phyloP scores from a whole-genome alignment of 2,888 invertebrate genomes.

The Tipula helvola region DNA sequence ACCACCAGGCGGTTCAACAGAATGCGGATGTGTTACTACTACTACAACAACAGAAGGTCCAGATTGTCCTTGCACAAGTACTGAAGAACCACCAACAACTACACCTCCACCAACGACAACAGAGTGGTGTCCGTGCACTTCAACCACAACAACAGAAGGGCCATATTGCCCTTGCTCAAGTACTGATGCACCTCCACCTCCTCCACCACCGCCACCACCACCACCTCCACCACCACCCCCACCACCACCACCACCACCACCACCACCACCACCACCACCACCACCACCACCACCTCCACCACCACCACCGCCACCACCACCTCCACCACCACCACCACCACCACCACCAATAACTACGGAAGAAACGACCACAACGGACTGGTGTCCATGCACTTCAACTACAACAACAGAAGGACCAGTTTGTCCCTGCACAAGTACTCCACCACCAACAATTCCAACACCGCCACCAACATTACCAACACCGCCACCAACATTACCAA shows the following conservation, averaged over 20 bases:
- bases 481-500: conserved; percentile 9
- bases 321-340: background rate
- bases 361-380: no score
- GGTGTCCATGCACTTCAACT: background rate
- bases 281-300: no score
- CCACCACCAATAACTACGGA: background rate
- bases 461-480: background rate
- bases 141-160: background rate
- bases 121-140: background rate
- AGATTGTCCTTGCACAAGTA: no score
- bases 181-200: no score
- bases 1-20: background rate
- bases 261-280: no score
- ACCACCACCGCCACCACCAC: no score
- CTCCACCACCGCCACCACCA: no score
- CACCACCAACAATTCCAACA: background rate
- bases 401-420: background rate
- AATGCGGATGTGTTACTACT: no score
- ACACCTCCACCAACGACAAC: background rate
- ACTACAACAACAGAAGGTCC: background rate
- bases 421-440: background rate
- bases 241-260: no score
- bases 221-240: no score
- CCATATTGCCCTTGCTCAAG: background rate
- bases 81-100: background rate